A percentile compares a stretch with the other conserved stretches of the same genome.
phyloP scores from a whole-genome alignment of 2,113 vertebrate species.

The Erinaceus europaeus region DNA sequence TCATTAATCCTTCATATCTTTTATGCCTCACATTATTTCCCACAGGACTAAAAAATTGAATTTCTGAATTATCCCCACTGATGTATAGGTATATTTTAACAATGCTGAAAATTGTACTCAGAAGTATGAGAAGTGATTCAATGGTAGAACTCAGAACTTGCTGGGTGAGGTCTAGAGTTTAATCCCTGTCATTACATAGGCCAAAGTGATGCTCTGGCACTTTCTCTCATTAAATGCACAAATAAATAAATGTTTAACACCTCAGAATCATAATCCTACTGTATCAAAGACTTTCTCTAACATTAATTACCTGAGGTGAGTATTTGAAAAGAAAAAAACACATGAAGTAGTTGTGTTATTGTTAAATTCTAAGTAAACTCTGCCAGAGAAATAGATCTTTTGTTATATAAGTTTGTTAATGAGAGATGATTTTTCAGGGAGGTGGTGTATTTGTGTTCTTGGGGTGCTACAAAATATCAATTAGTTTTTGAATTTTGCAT shows the following conservation, averaged over 20 bases:
- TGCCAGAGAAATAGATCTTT: background rate
- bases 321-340: background rate
- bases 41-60: constrained; percentile 1
- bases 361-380: background rate
- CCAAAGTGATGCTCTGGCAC: too few relatives aligned
- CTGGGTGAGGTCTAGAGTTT: too few relatives aligned
- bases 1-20: constrained; percentile 28
- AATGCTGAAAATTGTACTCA: background rate
- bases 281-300: background rate
- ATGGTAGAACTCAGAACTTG: too few relatives aligned
- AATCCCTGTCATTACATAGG: too few relatives aligned
- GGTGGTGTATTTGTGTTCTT: background rate
- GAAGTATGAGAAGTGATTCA: too few relatives aligned
- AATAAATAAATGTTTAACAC: too few relatives aligned
- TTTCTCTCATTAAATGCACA: too few relatives aligned
- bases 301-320: background rate
- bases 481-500: constrained; percentile 10
- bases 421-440: background rate
- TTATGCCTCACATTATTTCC: constrained; percentile 32
- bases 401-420: background rate
- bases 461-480: constrained; percentile 5
- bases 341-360: background rate
- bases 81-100: background rate
- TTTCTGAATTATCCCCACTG: background rate
- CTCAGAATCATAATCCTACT: too few relatives aligned